phyloP scores from a whole-genome alignment of 1,140 invertebrate species.

The Radopholus similis region DNA sequence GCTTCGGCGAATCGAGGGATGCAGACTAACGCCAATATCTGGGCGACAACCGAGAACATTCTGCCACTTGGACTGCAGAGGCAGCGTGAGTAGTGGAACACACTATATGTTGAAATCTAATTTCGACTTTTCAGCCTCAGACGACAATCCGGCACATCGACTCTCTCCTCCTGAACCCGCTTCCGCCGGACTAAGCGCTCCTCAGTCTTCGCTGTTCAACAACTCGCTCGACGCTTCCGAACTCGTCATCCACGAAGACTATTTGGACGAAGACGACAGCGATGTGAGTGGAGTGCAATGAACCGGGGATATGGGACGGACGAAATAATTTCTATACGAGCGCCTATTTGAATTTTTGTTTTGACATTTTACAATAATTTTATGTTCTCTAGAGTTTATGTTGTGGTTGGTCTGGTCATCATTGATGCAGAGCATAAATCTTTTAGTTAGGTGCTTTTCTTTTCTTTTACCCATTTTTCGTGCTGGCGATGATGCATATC shows the following conservation, averaged over 20 bases:
- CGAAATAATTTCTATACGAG: no score
- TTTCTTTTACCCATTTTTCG: no score
- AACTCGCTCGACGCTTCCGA: background rate
- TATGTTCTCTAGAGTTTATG: no score
- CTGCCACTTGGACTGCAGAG: no score
- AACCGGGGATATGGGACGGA: no score
- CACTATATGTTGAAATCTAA: no score
- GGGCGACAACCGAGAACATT: no score
- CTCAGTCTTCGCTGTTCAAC: background rate
- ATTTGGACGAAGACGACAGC: conserved; percentile 5
- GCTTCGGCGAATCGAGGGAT: background rate
- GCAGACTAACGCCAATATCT: background rate
- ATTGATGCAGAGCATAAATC: no score
- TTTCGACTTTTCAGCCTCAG: background rate
- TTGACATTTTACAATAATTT: background rate
- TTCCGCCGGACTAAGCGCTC: background rate
- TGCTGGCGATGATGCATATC: background rate
- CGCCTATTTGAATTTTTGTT: no score
- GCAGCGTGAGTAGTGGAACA: no score
- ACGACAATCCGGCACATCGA: background rate
- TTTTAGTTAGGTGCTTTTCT: no score
- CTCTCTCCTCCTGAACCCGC: background rate
- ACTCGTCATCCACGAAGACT: background rate
- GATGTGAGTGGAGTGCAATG: conserved; percentile 2
- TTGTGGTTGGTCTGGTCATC: no score